These are phyloP conservation scores for Drosophila albomicans DNA, from an alignment of 1,140 invertebrate species.

Conservation along the genomic window DNA sequence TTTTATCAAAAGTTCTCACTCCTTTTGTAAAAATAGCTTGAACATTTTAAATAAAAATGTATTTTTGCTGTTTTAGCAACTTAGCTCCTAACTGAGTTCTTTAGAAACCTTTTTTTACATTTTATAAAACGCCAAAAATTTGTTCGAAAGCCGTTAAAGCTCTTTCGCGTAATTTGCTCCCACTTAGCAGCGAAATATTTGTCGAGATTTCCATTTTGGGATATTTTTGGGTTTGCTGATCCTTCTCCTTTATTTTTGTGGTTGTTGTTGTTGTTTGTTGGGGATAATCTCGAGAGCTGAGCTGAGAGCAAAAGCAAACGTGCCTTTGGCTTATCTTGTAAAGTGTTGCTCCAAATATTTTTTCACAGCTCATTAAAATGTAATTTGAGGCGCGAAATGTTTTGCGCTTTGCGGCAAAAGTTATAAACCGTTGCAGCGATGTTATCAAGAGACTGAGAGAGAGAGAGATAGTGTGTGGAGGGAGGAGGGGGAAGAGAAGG, in stretches of 20 bases:
- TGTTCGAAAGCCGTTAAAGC: too few species aligned
- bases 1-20: too few species aligned
- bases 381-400: slow-evolving; percentile 77
- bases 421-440: slow-evolving; percentile 78
- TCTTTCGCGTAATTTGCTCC: slow-evolving; percentile 51
- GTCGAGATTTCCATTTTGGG: neutral
- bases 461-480: neutral
- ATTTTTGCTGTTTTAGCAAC: too few species aligned
- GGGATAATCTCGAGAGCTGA: neutral
- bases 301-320: neutral
- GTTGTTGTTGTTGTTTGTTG: neutral
- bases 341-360: slow-evolving; percentile 68
- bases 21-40: too few species aligned
- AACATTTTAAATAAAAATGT: too few species aligned
- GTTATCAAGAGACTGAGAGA: slow-evolving; percentile 34
- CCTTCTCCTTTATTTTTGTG: too few species aligned
- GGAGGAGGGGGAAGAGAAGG: neutral
- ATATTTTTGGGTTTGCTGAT: neutral
- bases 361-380: slow-evolving; percentile 82
- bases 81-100: too few species aligned
- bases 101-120: too few species aligned
- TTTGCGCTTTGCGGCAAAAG: slow-evolving; percentile 50
- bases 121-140: too few species aligned
- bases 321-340: slow-evolving; percentile 8
- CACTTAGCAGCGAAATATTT: slow-evolving; percentile 56